Evolutionary conservation across 2,888 invertebrate species (phyloP).

Genomic region (Drosophila vallismaia): DNA sequence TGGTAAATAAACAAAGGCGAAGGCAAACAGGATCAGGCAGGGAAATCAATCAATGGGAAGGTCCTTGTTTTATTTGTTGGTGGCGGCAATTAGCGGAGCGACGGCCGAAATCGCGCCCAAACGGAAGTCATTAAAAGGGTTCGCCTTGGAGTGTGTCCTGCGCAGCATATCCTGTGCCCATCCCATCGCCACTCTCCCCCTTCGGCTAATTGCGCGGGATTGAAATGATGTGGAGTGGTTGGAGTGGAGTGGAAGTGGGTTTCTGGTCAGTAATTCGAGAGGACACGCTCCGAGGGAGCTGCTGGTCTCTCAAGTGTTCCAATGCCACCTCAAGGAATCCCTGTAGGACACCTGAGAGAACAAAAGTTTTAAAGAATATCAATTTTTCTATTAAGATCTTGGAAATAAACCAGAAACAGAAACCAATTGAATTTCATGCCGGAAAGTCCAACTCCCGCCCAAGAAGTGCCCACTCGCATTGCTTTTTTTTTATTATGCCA

Average conservation of each 20-base stretch:
- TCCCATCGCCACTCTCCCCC: slow-evolving; percentile 7
- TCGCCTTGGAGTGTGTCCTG: slow-evolving; percentile 39
- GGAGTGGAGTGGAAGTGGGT: slow-evolving; percentile 9
- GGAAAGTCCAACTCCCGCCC: not conserved
- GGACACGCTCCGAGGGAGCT: slow-evolving; percentile 36
- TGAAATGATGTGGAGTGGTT: slow-evolving; percentile 14
- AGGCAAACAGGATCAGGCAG: slow-evolving; percentile 29
- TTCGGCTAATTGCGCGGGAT: slow-evolving; percentile 56
- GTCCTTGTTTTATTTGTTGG: slow-evolving; percentile 6
- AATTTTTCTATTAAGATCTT: not conserved
- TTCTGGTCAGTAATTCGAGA: slow-evolving; percentile 54
- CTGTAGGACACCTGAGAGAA: not conserved
- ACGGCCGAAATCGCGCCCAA: slow-evolving; percentile 27
- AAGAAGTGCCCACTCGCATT: not conserved
- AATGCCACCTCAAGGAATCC: slow-evolving; percentile 10
- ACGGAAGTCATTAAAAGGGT: slow-evolving; percentile 77
- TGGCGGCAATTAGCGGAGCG: slow-evolving; percentile 59
- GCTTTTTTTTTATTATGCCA: not conserved
- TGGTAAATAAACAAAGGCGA: slow-evolving; percentile 56
- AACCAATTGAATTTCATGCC: not conserved
- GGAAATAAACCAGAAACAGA: not conserved
- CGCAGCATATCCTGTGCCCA: slow-evolving; percentile 12
- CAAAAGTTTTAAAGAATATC: not conserved
- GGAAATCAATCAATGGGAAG: slow-evolving; percentile 63
- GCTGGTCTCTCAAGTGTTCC: slow-evolving; percentile 6